Evolutionary conservation across 2,113 vertebrate genomes (phyloP).

Genomic region (Phodopus roborovskii): DNA sequence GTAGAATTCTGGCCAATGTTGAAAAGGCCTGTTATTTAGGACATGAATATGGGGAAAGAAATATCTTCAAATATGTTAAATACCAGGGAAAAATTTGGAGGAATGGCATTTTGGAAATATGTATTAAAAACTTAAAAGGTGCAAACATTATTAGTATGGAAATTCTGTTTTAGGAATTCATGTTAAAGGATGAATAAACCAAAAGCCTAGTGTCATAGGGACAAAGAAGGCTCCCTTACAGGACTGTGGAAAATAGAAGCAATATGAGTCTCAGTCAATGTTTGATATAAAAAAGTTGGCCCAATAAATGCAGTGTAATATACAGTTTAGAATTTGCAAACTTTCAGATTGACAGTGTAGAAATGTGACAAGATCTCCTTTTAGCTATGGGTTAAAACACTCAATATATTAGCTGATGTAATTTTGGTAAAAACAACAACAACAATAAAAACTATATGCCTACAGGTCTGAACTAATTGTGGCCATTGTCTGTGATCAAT

Average conservation of each 20-base stretch:
- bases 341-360: no score
- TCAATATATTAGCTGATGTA: no score
- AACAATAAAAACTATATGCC: no score
- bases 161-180: constrained; percentile 30
- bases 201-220: not conserved
- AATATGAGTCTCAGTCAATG: no score
- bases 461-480: no score
- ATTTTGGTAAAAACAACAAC: no score
- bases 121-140: constrained; percentile 12
- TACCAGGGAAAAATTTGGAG: not conserved
- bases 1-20: not conserved
- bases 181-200: not conserved
- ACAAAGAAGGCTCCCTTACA: not conserved
- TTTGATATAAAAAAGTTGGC: no score
- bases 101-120: not conserved
- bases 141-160: not conserved
- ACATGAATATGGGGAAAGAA: not conserved
- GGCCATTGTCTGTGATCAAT: no score
- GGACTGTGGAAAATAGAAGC: not conserved
- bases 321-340: no score
- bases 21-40: not conserved
- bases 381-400: no score
- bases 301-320: no score
- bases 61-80: not conserved
- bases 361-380: no score